These are phyloP conservation scores for Cheilosia pagana DNA, from an alignment of 2,888 invertebrate genomes.

Conservation along the genomic window DNA sequence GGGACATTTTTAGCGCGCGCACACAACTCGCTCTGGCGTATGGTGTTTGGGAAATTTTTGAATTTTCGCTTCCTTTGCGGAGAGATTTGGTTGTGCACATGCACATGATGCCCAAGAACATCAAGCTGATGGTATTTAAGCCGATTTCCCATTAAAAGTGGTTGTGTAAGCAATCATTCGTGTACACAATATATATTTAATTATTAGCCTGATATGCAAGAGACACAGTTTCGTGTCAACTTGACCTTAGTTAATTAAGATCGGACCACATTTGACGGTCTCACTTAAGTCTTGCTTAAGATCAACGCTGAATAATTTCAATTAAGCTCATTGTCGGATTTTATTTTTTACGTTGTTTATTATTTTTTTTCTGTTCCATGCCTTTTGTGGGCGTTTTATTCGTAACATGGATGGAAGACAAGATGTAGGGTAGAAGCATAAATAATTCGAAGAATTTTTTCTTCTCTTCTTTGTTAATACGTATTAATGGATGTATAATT, in stretches of 20 bases:
- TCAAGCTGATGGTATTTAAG: background rate
- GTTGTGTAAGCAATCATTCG: background rate
- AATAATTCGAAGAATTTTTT: slow-evolving; percentile 20
- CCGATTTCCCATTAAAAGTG: background rate
- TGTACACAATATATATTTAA: slow-evolving; percentile 31
- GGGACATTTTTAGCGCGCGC: background rate
- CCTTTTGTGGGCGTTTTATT: slow-evolving; percentile 33
- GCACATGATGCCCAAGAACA: background rate
- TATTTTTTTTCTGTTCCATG: background rate
- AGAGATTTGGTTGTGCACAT: background rate
- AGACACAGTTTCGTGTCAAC: slow-evolving; percentile 57
- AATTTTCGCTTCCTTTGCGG: background rate
- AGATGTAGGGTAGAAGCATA: slow-evolving; percentile 8
- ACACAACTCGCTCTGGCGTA: background rate
- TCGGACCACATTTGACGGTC: slow-evolving; percentile 54
- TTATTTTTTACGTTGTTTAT: slow-evolving; percentile 11
- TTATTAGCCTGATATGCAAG: slow-evolving; percentile 33
- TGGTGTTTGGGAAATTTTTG: background rate
- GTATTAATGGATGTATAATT: slow-evolving; percentile 11
- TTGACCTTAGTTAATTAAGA: slow-evolving; percentile 72
- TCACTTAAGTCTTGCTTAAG: slow-evolving; percentile 57
- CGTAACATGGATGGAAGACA: slow-evolving; percentile 6
- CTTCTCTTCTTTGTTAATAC: slow-evolving; percentile 11
- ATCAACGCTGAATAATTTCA: slow-evolving; percentile 67
- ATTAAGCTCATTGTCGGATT: slow-evolving; percentile 62